phyloP scores from a whole-genome alignment of 2,113 vertebrate genomes.

The Tenrec ecaudatus region DNA sequence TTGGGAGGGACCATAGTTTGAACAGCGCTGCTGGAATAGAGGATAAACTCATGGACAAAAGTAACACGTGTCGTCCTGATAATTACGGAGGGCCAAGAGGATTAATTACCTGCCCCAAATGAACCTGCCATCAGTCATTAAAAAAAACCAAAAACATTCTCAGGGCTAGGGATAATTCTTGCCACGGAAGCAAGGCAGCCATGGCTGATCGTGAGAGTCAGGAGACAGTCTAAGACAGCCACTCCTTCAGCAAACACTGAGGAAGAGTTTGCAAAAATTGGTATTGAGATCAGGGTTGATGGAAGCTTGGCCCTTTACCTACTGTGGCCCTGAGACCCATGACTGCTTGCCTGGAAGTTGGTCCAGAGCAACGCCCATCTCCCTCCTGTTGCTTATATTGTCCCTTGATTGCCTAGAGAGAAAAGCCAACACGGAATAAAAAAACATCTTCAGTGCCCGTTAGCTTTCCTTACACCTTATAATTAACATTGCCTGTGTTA shows the following conservation, averaged over 20 bases:
- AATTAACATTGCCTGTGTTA: not conserved
- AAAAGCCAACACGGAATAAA: not conserved
- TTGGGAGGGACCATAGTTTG: not conserved
- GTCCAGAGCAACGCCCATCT: not conserved
- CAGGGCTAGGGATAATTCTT: not conserved
- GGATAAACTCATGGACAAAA: not conserved
- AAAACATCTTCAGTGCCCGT: not conserved
- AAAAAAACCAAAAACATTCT: slow-evolving; percentile 11
- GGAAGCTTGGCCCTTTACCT: not conserved
- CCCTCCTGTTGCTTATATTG: not conserved
- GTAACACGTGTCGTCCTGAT: not conserved
- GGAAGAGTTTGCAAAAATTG: not conserved
- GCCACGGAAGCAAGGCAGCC: not conserved
- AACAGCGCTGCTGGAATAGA: not conserved
- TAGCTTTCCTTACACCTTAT: not conserved
- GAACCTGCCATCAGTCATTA: not conserved
- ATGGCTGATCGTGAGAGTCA: not conserved
- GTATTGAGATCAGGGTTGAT: not conserved
- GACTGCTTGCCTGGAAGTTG: not conserved
- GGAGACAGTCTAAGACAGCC: not conserved
- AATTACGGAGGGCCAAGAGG: not conserved
- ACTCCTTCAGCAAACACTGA: not conserved
- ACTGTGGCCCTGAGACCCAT: not conserved
- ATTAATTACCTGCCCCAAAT: slow-evolving; percentile 33
- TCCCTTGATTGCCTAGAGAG: not conserved